Percentiles rank a stretch among this genome's conserved stretches.
phyloP scores from a whole-genome alignment of 2,888 invertebrate species.

The Rugalucina vietnamica region DNA sequence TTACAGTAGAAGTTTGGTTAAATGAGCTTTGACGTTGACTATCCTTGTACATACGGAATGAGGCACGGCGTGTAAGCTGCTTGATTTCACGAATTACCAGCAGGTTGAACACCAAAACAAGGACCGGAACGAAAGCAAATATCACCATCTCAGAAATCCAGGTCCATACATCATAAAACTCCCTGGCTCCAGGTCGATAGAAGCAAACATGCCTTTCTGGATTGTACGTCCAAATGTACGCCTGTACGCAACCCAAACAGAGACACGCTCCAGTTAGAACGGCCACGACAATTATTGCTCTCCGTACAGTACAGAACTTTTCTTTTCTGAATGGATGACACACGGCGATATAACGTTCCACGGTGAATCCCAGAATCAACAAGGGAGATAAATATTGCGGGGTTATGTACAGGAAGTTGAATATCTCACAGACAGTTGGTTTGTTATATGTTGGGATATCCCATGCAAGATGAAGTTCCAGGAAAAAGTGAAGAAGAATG shows the following conservation, averaged over 20 bases:
- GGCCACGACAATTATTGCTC: constrained; percentile 76
- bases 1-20: constrained; percentile 81
- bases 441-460: constrained; percentile 73
- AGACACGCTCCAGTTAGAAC: constrained; percentile 69
- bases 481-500: constrained; percentile 78
- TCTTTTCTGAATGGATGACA: constrained; percentile 81
- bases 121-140: constrained; percentile 79
- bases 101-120: constrained; percentile 81
- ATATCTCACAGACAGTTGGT: constrained; percentile 77
- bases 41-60: constrained; percentile 62
- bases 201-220: constrained; percentile 67
- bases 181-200: constrained; percentile 63
- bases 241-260: constrained; percentile 75
- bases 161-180: constrained; percentile 78
- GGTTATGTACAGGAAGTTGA: constrained; percentile 76
- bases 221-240: constrained; percentile 81
- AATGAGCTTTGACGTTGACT: constrained; percentile 41
- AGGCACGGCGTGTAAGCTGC: constrained; percentile 73
- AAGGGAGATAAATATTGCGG: constrained; percentile 82
- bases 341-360: constrained; percentile 82
- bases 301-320: constrained; percentile 78
- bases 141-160: constrained; percentile 80
- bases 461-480: constrained; percentile 82
- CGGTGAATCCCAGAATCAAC: constrained; percentile 82
- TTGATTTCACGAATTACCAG: constrained; percentile 82